Evolutionary conservation across 2,888 invertebrate species (phyloP).

Genomic region (Serripes groenlandicus): DNA sequence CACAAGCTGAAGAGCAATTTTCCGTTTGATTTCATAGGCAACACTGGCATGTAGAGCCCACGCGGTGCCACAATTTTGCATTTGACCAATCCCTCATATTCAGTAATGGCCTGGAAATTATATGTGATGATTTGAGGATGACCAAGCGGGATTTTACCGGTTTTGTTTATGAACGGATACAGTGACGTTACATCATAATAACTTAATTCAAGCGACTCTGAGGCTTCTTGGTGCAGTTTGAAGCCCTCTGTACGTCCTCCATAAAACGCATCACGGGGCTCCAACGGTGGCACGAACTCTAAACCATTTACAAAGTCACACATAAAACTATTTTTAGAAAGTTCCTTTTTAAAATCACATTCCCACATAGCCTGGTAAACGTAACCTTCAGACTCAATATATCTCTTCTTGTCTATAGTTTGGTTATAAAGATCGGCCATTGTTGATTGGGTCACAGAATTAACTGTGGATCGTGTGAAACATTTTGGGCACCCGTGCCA

Average conservation of each 20-base stretch:
- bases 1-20: not conserved
- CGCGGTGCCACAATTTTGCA: not conserved
- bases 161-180: not conserved
- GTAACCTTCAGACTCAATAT: too few species aligned
- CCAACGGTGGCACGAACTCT: slow-evolving; percentile 23
- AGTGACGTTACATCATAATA: not conserved
- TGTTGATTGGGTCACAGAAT: slow-evolving; percentile 35
- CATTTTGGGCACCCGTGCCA: slow-evolving; percentile 46
- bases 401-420: too few species aligned
- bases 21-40: not conserved
- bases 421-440: slow-evolving; percentile 34
- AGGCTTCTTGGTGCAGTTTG: too few species aligned
- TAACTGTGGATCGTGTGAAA: slow-evolving; percentile 28
- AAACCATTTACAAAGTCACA: slow-evolving; percentile 1
- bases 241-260: too few species aligned
- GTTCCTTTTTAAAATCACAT: not conserved
- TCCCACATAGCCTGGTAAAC: too few species aligned
- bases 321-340: too few species aligned
- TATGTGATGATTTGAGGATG: too few species aligned
- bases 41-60: not conserved
- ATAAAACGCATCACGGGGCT: slow-evolving; percentile 37
- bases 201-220: too few species aligned
- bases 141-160: not conserved
- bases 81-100: not conserved
- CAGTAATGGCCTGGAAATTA: too few species aligned